Percentiles rank a stretch among this genome's conserved stretches.
These are phyloP conservation scores for Phocides pigmalion DNA, from an alignment of 1,140 invertebrate species.

Conservation along the genomic window DNA sequence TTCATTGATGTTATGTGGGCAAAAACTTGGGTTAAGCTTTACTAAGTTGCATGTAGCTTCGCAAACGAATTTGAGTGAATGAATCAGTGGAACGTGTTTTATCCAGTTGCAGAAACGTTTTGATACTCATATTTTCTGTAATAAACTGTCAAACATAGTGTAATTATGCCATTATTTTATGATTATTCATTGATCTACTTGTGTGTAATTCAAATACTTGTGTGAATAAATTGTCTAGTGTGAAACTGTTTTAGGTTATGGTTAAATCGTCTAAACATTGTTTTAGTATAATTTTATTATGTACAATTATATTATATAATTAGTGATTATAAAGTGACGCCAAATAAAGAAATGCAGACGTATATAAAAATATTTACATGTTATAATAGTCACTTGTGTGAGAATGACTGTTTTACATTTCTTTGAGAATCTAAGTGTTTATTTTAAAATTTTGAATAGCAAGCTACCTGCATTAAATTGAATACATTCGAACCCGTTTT, in stretches of 20 bases:
- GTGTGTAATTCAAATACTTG: conserved; percentile 1
- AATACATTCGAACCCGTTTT: conserved; percentile 46
- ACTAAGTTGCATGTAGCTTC: no score
- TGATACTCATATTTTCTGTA: no score
- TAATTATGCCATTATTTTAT: no score
- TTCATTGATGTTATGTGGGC: no score
- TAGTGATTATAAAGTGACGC: conserved; percentile 58
- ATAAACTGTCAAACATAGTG: no score
- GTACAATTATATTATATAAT: conserved; percentile 51
- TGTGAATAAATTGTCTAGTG: background rate
- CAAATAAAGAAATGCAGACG: conserved; percentile 54
- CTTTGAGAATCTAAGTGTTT: conserved; percentile 53
- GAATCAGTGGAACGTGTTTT: no score
- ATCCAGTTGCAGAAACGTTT: no score
- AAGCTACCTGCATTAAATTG: conserved; percentile 51
- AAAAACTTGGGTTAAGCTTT: no score
- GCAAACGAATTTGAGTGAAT: no score
- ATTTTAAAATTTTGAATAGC: conserved; percentile 20
- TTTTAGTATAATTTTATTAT: conserved; percentile 43
- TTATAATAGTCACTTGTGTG: conserved; percentile 48
- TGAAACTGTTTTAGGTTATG: conserved; percentile 5
- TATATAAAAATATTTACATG: conserved; percentile 60
- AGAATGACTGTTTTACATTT: conserved; percentile 63
- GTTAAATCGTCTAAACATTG: conserved; percentile 7
- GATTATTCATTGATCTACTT: background rate